A percentile compares a stretch with the other conserved stretches of the same genome.
Conservation (phyloP, 2,113 vertebrate species). For the Phaethon lepturus region DNA sequence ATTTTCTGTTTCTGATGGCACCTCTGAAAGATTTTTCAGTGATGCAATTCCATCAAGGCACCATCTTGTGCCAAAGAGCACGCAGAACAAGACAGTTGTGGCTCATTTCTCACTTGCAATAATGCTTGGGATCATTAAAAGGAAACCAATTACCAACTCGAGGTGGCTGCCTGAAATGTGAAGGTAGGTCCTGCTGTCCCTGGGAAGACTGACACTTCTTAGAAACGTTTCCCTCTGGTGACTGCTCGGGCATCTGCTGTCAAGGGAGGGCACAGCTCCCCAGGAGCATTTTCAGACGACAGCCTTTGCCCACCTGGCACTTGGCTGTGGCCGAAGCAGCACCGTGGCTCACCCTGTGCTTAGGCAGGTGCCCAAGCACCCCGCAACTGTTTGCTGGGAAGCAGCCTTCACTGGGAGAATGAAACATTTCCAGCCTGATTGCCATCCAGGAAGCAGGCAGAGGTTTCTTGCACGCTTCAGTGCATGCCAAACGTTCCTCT, state of each 20-base stretch:
- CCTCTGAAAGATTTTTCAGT: neutral
- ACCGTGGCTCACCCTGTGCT: accelerated
- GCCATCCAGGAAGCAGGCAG: neutral
- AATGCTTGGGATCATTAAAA: neutral
- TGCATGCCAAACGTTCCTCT: accelerated
- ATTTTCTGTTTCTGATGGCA: neutral
- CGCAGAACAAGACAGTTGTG: accelerated
- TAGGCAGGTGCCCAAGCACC: neutral
- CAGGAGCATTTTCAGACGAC: accelerated
- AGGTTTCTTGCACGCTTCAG: neutral
- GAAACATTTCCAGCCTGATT: neutral
- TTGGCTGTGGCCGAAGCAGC: neutral
- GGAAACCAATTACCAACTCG: neutral
- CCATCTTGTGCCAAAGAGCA: neutral
- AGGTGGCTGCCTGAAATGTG: neutral
- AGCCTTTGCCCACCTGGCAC: neutral
- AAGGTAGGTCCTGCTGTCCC: neutral
- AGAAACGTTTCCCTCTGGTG: neutral
- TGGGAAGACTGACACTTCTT: neutral
- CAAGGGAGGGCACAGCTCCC: neutral
- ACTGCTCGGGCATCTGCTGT: neutral
- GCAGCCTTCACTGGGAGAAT: neutral
- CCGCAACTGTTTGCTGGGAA: neutral
- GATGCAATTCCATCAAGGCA: neutral
- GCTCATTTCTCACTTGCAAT: neutral